Evolutionary conservation across 2,113 vertebrate species (phyloP).

Genomic region (Ptilorrhoa leucosticta): DNA sequence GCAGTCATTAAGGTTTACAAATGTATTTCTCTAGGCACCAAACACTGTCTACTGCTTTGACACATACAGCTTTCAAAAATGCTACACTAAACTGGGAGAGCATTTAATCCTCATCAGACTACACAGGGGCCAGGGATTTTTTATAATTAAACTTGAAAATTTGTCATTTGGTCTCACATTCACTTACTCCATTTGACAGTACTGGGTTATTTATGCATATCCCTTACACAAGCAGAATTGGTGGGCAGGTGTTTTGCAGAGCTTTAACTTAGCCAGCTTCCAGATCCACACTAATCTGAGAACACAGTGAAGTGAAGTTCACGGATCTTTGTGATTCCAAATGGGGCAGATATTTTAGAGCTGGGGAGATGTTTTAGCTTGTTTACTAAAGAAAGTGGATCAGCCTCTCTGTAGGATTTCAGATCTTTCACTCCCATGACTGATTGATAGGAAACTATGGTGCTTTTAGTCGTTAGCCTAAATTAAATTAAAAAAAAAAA

Average conservation of each 20-base stretch:
- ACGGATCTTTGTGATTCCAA: background rate
- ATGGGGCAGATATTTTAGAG: background rate
- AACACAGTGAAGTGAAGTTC: background rate
- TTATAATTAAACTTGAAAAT: background rate
- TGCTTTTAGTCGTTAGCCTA: background rate
- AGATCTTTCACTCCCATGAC: background rate
- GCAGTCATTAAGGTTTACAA: background rate
- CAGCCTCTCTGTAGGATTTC: background rate
- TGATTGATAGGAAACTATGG: background rate
- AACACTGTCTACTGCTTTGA: background rate
- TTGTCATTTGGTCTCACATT: background rate
- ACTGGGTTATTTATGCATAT: background rate
- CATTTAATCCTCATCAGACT: background rate
- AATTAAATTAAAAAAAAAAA: background rate
- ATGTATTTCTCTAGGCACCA: background rate
- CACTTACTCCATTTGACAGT: background rate
- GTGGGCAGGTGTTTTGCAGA: background rate
- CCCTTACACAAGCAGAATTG: background rate
- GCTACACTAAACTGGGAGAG: background rate
- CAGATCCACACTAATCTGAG: background rate
- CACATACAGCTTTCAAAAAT: background rate
- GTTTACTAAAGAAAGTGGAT: background rate
- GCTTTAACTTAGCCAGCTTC: background rate
- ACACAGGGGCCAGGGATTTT: background rate
- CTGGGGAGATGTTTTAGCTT: background rate